Base-by-base conservation (phyloP, 2,888 invertebrate species). In the Empis stercorea region DNA sequence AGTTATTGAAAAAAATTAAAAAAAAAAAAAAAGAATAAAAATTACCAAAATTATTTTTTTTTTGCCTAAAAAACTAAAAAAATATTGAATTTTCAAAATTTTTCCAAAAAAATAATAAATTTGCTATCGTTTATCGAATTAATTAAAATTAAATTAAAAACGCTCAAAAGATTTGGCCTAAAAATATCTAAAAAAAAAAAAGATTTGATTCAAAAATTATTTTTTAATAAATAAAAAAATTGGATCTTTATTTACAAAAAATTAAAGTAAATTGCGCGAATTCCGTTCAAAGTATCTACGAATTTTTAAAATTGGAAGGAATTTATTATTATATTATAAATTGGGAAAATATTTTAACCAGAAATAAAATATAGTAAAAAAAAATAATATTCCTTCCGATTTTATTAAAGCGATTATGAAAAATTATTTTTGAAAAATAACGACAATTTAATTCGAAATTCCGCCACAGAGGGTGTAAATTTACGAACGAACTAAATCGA, bases 1-100 rank as follows among this genome's bases (percentile, higher is more conserved):
- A 78, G 78, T 78, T 69, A 67, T 67, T 64, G 65, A 62, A 61
- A 61, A 60, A 58, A 62, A 53, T 52, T 55, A 50, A 44, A 47
- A 48, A 54, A 49, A 45, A 54, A 53, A 52, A 55, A 50, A 52
- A 52, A 49, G 51, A 52, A 54, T 52, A 54, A 47, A 44, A 43
- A 43, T 43, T 48, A 41, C 32, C 45, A 34, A 40, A 47, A 43
- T 32, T 17, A 45, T 40, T 41, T 48, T 45, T 41, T 45, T 27
- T 27, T 27, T n/a, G n/a, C 6, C 23, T 27, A 20, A 20, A n/a
- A n/a, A 20, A 20, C 20, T 4, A 20, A 20, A 20, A 20, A 20
- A 4, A 20, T 20, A n/a, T 20, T 20, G 20, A 20, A 4, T 20
- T 20, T 20, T 27, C 34, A 34, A 34, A 34, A 34, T 50, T 50